A percentile compares a stretch with the other conserved stretches of the same genome.
phyloP scores from a whole-genome alignment of 2,113 vertebrate species.

The Chionomys nivalis region DNA sequence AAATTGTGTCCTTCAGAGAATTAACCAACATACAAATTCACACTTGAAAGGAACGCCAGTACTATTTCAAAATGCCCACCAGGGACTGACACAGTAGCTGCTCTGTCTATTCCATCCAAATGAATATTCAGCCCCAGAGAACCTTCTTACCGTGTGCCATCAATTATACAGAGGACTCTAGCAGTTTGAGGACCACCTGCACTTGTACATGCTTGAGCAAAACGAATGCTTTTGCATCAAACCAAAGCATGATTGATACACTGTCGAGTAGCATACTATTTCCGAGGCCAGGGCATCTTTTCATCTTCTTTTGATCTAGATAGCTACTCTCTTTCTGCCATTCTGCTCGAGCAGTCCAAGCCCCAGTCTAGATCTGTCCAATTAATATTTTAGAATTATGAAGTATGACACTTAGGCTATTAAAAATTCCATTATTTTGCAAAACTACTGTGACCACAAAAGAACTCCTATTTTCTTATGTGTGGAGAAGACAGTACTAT shows the following conservation, averaged over 20 bases:
- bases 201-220: constrained; percentile 38
- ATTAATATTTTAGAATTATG: constrained; percentile 39
- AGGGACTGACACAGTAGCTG: background rate
- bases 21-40: constrained; percentile 2
- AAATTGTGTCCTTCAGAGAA: background rate
- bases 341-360: background rate
- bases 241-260: background rate
- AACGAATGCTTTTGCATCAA: constrained; percentile 11
- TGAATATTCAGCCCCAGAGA: constrained; percentile 5
- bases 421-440: background rate
- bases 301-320: background rate
- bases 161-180: constrained; percentile 28
- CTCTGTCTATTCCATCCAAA: background rate
- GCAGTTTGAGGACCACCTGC: constrained; percentile 21
- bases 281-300: background rate
- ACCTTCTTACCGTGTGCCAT: constrained; percentile 17
- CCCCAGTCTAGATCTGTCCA: background rate
- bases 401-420: background rate
- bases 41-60: constrained; percentile 28
- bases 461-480: background rate
- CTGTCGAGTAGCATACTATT: background rate
- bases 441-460: background rate
- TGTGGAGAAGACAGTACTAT: background rate
- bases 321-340: background rate
- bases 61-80: constrained; percentile 40